These are phyloP conservation scores for Eretmocerus hayati DNA, from an alignment of 2,888 invertebrate genomes.

Conservation along the genomic window DNA sequence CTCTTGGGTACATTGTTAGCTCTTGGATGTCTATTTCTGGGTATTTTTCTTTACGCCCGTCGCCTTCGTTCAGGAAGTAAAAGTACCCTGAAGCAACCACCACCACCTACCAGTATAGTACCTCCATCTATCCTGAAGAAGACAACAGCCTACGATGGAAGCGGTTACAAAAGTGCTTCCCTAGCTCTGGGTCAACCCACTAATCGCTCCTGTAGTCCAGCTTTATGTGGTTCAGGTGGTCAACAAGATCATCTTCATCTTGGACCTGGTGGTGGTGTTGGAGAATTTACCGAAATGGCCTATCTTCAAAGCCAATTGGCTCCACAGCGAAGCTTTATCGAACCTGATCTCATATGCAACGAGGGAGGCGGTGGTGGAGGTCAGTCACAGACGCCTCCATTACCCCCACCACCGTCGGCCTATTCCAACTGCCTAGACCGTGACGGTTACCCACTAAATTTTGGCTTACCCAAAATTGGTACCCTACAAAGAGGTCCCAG, in stretches of 20 bases:
- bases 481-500: not conserved
- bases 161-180: constrained; percentile 40
- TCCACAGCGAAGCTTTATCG: constrained; percentile 44
- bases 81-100: constrained; percentile 23
- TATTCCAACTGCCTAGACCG: constrained; percentile 58
- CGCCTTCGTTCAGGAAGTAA: constrained; percentile 37
- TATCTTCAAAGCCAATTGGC: not conserved
- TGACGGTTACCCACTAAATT: constrained; percentile 75
- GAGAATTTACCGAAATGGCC: not conserved
- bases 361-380: constrained; percentile 32
- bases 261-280: not conserved
- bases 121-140: constrained; percentile 46
- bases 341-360: constrained; percentile 49
- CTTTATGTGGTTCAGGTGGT: not conserved
- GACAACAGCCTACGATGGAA: constrained; percentile 37
- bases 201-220: not conserved
- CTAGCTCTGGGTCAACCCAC: not conserved
- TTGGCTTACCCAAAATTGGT: constrained; percentile 67
- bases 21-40: constrained; percentile 36
- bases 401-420: not conserved
- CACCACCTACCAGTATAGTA: constrained; percentile 30
- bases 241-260: not conserved
- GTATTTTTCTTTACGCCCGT: constrained; percentile 36
- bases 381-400: too few species aligned
- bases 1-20: constrained; percentile 39